These are phyloP conservation scores for Cryptotermes secundus DNA, from an alignment of 1,140 invertebrate genomes.

Conservation along the genomic window DNA sequence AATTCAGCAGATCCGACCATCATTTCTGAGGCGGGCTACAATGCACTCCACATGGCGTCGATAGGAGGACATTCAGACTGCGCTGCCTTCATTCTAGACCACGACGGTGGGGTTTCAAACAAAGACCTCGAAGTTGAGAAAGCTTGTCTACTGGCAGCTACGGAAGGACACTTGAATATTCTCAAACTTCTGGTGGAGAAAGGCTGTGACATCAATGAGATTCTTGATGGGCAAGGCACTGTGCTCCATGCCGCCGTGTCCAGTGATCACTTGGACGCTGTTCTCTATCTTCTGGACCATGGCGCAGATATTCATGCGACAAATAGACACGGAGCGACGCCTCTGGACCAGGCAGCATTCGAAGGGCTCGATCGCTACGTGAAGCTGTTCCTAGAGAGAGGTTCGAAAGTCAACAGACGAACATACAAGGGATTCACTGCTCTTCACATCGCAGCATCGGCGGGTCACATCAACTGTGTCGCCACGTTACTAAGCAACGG, in stretches of 20 bases:
- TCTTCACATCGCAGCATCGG: not conserved
- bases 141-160: not conserved
- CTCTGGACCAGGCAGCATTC: not conserved
- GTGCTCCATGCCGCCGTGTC: not conserved
- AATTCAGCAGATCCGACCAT: conserved; percentile 67
- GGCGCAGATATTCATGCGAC: not conserved
- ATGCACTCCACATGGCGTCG: conserved; percentile 46
- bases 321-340: not conserved
- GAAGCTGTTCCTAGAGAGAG: not conserved
- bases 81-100: conserved; percentile 54
- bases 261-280: not conserved
- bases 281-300: not conserved
- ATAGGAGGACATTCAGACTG: conserved; percentile 45
- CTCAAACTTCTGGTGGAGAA: not conserved
- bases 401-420: not conserved
- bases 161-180: not conserved
- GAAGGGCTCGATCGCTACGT: not conserved
- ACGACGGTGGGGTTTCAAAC: conserved; percentile 50
- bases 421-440: not conserved
- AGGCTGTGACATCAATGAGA: not conserved
- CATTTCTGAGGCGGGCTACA: conserved; percentile 72
- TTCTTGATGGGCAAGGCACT: not conserved
- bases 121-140: not conserved
- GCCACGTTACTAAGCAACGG: not conserved
- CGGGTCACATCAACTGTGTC: not conserved